These are phyloP conservation scores for Piaya cayana DNA, from an alignment of 2,113 vertebrate species.

Conservation along the genomic window DNA sequence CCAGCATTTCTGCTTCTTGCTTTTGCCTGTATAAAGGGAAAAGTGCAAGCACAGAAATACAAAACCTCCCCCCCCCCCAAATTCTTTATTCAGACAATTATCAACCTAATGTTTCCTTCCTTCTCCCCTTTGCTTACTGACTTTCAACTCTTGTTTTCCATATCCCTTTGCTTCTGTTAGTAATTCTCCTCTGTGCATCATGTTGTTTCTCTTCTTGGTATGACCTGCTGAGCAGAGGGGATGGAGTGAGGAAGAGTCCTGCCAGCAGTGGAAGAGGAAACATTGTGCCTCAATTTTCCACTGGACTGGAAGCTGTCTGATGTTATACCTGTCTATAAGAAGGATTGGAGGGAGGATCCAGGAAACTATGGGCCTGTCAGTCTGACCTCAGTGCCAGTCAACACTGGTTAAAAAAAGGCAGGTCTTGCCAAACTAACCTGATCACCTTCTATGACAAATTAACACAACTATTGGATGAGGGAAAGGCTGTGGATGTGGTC, in stretches of 20 bases:
- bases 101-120: slow-evolving; percentile 20
- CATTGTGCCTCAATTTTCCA: not conserved
- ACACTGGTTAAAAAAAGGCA: too few species aligned
- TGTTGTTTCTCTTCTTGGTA: not conserved
- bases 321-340: too few species aligned
- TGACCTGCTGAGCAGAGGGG: slow-evolving; percentile 11
- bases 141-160: not conserved
- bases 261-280: not conserved
- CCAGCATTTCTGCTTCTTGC: not conserved
- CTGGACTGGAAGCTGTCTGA: too few species aligned
- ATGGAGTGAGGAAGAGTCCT: not conserved
- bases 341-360: too few species aligned
- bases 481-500: too few species aligned
- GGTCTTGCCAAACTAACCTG: too few species aligned
- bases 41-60: not conserved
- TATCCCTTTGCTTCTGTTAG: not conserved
- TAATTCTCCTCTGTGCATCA: not conserved
- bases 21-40: not conserved
- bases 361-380: too few species aligned
- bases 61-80: not conserved
- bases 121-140: not conserved
- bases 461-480: too few species aligned
- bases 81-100: not conserved
- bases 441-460: too few species aligned
- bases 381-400: too few species aligned